Evolutionary conservation across 92 coral and sea anemone genomes (phyloP).

Genomic region (Epizoanthus scotinus): DNA sequence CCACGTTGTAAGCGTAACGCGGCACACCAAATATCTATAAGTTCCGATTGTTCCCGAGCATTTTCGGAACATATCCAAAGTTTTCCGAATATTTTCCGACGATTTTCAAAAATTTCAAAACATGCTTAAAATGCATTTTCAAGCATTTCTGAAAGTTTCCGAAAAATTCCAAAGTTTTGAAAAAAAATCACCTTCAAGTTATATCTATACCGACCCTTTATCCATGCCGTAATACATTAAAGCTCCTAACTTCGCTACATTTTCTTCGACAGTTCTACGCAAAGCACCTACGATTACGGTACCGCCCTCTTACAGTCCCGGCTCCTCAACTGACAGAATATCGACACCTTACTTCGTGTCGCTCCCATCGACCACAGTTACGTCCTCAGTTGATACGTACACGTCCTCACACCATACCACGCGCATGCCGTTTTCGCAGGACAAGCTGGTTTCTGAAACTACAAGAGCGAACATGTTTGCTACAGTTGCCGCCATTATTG

Average conservation of each 20-base stretch:
- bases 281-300: background rate
- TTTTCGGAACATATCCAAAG: no score
- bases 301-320: background rate
- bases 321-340: background rate
- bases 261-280: conserved; percentile 1
- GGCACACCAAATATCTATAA: no score
- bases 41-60: no score
- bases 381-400: background rate
- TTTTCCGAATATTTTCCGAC: no score
- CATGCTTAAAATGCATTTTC: no score
- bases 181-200: no score
- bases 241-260: no score
- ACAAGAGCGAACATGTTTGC: background rate
- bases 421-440: background rate
- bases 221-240: no score
- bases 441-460: background rate
- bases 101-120: no score
- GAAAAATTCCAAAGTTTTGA: background rate
- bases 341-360: background rate
- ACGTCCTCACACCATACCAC: background rate
- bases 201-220: no score
- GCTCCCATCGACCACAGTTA: background rate
- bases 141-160: no score
- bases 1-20: no score
- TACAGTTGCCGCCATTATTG: background rate